These are phyloP conservation scores for Cryptotermes secundus DNA, from an alignment of 1,140 invertebrate genomes.

Conservation along the genomic window DNA sequence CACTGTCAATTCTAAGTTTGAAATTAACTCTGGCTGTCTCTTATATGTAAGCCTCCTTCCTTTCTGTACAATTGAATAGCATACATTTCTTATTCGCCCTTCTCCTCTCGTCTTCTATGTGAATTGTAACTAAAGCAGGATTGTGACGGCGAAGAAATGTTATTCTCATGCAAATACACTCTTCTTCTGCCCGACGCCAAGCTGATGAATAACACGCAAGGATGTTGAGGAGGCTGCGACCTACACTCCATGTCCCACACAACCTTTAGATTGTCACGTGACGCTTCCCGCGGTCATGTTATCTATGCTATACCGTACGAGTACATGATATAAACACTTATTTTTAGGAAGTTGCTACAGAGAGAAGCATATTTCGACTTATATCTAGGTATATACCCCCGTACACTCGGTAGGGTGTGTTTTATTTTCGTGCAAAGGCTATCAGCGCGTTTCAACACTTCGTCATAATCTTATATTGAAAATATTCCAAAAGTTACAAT, in stretches of 20 bases:
- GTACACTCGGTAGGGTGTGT: too few species aligned
- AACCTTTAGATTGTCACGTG: neutral
- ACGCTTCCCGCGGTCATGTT: neutral
- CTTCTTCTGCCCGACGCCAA: neutral
- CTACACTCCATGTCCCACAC: neutral
- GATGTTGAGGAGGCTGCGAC: conserved; percentile 3
- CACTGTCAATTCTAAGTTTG: neutral
- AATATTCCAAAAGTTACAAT: too few species aligned
- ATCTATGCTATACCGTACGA: neutral
- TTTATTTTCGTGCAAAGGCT: too few species aligned
- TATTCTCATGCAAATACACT: neutral
- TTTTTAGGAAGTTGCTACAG: too few species aligned
- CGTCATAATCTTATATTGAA: too few species aligned
- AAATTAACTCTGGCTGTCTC: neutral
- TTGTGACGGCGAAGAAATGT: neutral
- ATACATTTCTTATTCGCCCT: neutral
- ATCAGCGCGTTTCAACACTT: too few species aligned
- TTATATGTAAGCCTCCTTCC: neutral
- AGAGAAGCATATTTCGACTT: too few species aligned
- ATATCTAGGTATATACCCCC: too few species aligned
- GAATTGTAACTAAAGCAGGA: neutral
- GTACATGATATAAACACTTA: too few species aligned
- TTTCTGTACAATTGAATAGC: neutral
- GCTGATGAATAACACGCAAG: neutral
- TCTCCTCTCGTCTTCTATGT: neutral